Evolutionary conservation across 2,797 vertebrate genomes (phyloP).

Genomic region (Neopelma chrysocephalum): DNA sequence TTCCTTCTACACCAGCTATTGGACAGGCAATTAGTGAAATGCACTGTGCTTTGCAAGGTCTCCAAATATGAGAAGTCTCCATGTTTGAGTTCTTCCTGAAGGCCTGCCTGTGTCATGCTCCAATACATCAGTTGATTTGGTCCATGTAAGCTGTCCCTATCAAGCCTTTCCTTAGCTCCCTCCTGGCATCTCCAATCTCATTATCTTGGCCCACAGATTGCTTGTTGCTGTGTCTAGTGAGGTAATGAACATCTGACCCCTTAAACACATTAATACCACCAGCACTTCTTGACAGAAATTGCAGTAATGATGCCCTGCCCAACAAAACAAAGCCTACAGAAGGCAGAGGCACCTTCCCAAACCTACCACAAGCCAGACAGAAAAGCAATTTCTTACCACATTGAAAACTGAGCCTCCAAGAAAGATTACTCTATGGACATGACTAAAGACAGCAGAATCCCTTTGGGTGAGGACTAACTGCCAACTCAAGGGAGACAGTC

Average conservation of each 20-base stretch:
- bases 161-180: not conserved
- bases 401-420: not conserved
- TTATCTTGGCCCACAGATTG: not conserved
- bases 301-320: not conserved
- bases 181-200: not conserved
- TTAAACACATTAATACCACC: not conserved
- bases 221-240: not conserved
- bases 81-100: not conserved
- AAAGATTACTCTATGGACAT: not conserved
- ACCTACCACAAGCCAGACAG: not conserved
- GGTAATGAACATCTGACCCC: not conserved
- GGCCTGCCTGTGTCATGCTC: not conserved
- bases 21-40: not conserved
- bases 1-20: not conserved
- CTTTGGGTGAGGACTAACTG: not conserved
- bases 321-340: not conserved
- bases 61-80: not conserved
- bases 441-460: not conserved
- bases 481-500: not conserved
- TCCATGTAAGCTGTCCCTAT: not conserved
- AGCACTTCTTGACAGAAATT: not conserved
- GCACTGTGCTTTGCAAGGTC: not conserved
- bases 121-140: not conserved
- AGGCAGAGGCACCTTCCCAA: not conserved
- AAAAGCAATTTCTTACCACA: not conserved